Percentiles rank a stretch among this genome's conserved stretches.
These are phyloP conservation scores for Delia radicum DNA, from an alignment of 1,140 invertebrate genomes.

Conservation along the genomic window DNA sequence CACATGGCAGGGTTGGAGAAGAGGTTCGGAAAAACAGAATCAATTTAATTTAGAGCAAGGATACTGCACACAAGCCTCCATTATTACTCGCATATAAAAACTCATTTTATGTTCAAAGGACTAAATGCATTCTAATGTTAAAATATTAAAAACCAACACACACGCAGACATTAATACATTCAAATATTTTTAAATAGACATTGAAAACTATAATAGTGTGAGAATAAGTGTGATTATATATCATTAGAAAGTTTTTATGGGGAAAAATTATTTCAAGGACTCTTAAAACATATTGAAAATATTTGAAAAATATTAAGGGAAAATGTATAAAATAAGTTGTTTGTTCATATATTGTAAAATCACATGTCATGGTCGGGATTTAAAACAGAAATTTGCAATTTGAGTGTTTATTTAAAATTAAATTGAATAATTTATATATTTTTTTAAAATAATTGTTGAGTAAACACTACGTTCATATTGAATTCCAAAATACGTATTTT, in stretches of 20 bases:
- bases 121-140: neutral
- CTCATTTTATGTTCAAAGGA: neutral
- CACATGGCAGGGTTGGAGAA: no score
- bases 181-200: neutral
- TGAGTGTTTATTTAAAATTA: no score
- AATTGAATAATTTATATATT: no score
- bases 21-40: neutral
- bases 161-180: neutral
- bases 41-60: slow-evolving; percentile 22
- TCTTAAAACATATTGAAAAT: neutral
- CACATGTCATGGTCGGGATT: no score
- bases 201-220: neutral
- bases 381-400: no score
- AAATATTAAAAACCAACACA: neutral
- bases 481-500: no score
- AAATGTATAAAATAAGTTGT: no score
- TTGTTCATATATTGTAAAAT: no score
- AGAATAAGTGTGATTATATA: neutral
- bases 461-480: no score
- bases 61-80: neutral
- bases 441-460: no score
- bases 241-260: neutral
- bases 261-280: neutral
- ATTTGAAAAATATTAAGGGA: no score
- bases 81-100: neutral